phyloP scores from a whole-genome alignment of 2,113 vertebrate genomes.

The Macroglossus sobrinus region DNA sequence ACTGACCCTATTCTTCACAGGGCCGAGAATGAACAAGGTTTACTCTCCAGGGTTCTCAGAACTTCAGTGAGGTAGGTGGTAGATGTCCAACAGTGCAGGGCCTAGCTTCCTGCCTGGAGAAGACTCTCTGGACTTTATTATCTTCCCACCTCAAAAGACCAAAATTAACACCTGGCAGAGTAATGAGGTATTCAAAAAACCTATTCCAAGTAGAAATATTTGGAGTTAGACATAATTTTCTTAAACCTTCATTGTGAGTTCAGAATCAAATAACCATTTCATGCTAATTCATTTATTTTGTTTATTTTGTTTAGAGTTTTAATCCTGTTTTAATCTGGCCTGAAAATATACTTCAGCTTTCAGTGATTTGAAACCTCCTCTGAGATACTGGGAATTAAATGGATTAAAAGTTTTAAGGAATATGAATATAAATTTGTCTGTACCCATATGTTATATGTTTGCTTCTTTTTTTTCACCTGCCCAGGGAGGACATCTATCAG shows the following conservation, averaged over 20 bases:
- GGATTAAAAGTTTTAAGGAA: conserved; percentile 53
- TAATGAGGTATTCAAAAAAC: background rate
- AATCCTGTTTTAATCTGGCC: background rate
- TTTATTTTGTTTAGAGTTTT: background rate
- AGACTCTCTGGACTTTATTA: background rate
- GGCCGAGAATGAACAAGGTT: background rate
- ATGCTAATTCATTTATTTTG: background rate
- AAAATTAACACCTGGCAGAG: background rate
- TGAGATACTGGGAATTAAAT: conserved; percentile 34
- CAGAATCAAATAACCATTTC: background rate
- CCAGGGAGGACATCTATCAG: conserved; percentile 10
- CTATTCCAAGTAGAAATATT: background rate
- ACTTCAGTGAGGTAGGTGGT: accelerated
- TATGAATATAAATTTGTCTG: background rate
- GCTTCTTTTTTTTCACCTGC: background rate
- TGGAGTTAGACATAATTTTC: background rate
- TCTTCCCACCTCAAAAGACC: background rate
- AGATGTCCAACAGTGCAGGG: background rate
- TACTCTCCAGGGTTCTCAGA: background rate
- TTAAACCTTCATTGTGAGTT: background rate
- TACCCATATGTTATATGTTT: background rate
- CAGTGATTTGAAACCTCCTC: background rate
- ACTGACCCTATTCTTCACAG: background rate
- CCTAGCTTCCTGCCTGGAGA: background rate
- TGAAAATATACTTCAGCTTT: background rate